Evolutionary conservation across 2,797 vertebrate species (phyloP), one percentile per base, ranked within the genome.

Genomic region (Bradypodion pumilum): DNA sequence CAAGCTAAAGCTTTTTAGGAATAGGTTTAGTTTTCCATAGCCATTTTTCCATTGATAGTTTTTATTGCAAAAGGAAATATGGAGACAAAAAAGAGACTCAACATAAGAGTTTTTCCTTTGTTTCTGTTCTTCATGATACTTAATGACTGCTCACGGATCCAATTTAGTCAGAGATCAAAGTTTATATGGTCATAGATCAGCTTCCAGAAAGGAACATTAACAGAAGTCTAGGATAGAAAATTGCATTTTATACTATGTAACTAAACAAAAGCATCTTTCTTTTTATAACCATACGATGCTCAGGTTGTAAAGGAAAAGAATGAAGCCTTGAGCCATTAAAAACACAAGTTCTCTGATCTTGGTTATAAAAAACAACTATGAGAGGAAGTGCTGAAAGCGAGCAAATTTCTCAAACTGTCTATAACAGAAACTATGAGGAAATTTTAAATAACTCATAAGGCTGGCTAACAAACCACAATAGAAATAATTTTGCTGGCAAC

Each of bases 1-100:
- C 81, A 91, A 91, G 86, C 92, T 89, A 91, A 91, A 87, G 56
- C n/a, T 86, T 83, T 84, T 87, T 83, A 86, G 35, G 40, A 76
- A 87, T 86, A 91, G 74, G 85, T 74, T 91, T 92, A 84, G 90
- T 89, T 68, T 87, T 84, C 44, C 89, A 87, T 83, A 82, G 76
- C 81, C 90, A 92, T 89, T 90, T 91, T 93, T 83, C 84, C 81
- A 91, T 91, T 52, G 2, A 82, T 74, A 78, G 88, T 92, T 91
- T 80, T 72, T 89, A 52, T 40, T 37, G 84, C 86, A 89, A 80
- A 83, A 89, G 88, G 87, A 87, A 49, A 44, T 46, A 68, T 15
- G 23, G 19, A 82, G 4, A 68, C 19, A 25, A 44, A 80, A 10
- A 69, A 81, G 81, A 37, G 3, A 21, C 59, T 70, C 69, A 59